Evolutionary conservation across 37 sponge, comb jelly and placozoan genomes (phyloP).

Genomic region (Crambe crambe): DNA sequence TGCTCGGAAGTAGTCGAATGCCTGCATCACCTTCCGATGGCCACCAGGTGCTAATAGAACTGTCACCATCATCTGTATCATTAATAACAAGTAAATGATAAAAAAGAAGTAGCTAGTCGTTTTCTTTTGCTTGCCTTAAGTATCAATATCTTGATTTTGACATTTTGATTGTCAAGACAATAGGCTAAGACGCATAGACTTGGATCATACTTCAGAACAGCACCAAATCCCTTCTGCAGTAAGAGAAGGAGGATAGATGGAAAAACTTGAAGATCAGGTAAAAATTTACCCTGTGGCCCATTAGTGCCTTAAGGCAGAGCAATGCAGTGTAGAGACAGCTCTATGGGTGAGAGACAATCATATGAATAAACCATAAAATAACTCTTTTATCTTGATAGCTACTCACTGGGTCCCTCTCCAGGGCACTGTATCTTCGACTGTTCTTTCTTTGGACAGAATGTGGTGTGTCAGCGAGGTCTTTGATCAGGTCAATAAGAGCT

Average conservation of each 20-base stretch:
- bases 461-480: slow-evolving; percentile 57
- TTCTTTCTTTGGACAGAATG: slow-evolving; percentile 54
- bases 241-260: background rate
- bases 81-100: background rate
- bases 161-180: slow-evolving; percentile 31
- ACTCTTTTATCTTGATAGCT: background rate
- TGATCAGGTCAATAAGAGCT: slow-evolving; percentile 73
- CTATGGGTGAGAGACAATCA: slow-evolving; percentile 21
- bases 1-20: slow-evolving; percentile 62
- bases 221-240: slow-evolving; percentile 71
- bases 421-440: slow-evolving; percentile 42
- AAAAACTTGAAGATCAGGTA: background rate
- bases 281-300: slow-evolving; percentile 64
- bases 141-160: slow-evolving; percentile 43
- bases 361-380: background rate
- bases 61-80: slow-evolving; percentile 59
- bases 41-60: slow-evolving; percentile 76
- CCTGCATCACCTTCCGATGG: slow-evolving; percentile 63
- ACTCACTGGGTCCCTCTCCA: slow-evolving; percentile 69
- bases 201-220: slow-evolving; percentile 68
- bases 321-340: slow-evolving; percentile 47
- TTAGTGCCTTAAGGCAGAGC: slow-evolving; percentile 77
- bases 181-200: slow-evolving; percentile 57
- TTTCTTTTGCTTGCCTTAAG: slow-evolving; percentile 45
- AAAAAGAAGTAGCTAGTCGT: background rate